Base-by-base conservation (phyloP, 2,888 invertebrate genomes). In the Papilio elwesi region DNA sequence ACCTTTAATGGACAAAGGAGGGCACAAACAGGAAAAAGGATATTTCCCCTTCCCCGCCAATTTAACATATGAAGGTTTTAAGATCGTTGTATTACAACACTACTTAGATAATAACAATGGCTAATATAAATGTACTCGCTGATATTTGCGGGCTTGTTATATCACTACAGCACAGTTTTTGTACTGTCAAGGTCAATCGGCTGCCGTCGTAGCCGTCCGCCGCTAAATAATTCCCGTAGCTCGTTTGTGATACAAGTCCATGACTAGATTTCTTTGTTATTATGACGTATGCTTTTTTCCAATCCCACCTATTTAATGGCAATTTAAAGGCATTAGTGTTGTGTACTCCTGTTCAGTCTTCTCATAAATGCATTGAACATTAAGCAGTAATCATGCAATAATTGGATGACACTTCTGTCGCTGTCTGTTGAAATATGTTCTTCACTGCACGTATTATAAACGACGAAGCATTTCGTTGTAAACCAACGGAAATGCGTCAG, bases 121-220 rank as follows among this genome's bases (percentile, higher is more conserved):
- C 26, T 59, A 51, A 53, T 36, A 59, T n/a, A 71, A 68, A 71
- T 62, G 59, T 71, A 71, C 38, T 70, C 66, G 11, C 7, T 43
- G 47, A 36, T 57, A 26, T 71, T 53, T 49, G 36, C 53, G 7
- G 53, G 53, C 36, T 67, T 71, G 62, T 67, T 71, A 62, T 71
- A 67, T 47, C 47, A 26, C 48, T 53, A 11, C 26, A 71, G 9
- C 16, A 11, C 12, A 48, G 63, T 68, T 72, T 72, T 72, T 72
- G 63, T 16, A n/a, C 47, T 48, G 36, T n/a, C 71, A 68, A 72
- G 71, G 71, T 47, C 68, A 49, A 26, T 67, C 36, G 71, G 38
- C 52, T 49, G 62, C 67, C n/a, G n/a, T n/a, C n/a, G n/a, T 68
- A n/a, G 71, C 71, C 62, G 59, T 47, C 48, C 36, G 68, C 43